Percentiles rank a stretch among this genome's conserved stretches.
Conservation (phyloP, 2,888 invertebrate species). For the Patella pellucida region DNA sequence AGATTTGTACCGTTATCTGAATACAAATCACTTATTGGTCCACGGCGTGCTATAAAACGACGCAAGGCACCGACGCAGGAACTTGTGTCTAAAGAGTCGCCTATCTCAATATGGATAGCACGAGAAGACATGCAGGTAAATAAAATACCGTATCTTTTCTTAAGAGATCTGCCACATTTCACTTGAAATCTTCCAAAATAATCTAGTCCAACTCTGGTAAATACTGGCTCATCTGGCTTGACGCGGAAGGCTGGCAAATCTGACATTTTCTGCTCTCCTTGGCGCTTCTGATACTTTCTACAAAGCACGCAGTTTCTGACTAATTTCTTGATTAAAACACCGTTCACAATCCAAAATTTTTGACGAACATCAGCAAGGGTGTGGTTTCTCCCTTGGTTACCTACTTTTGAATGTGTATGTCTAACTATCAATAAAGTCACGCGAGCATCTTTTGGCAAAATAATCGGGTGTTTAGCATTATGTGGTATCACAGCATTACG, state of each 20-base stretch:
- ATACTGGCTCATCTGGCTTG: slow-evolving; percentile 15
- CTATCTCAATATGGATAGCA: slow-evolving; percentile 32
- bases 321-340: not conserved
- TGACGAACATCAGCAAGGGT: slow-evolving; percentile 6
- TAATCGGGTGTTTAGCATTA: slow-evolving; percentile 15
- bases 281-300: not conserved
- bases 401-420: slow-evolving; percentile 15
- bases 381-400: not conserved
- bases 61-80: slow-evolving; percentile 26
- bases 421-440: slow-evolving; percentile 15
- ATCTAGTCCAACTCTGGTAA: slow-evolving; percentile 24
- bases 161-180: slow-evolving; percentile 22
- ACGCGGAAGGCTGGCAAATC: not conserved
- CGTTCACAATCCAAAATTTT: slow-evolving; percentile 19
- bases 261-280: not conserved
- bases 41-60: slow-evolving; percentile 27
- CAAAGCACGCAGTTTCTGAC: slow-evolving; percentile 10
- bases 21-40: slow-evolving; percentile 6
- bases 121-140: slow-evolving; percentile 31
- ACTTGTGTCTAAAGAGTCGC: slow-evolving; percentile 14
- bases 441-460: slow-evolving; percentile 13
- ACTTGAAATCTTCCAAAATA: slow-evolving; percentile 29
- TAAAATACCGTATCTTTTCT: slow-evolving; percentile 33
- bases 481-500: not conserved
- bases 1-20: slow-evolving; percentile 34